Evolutionary conservation across 2,113 vertebrate species (phyloP).

Genomic region (Mionectes macconnelli): DNA sequence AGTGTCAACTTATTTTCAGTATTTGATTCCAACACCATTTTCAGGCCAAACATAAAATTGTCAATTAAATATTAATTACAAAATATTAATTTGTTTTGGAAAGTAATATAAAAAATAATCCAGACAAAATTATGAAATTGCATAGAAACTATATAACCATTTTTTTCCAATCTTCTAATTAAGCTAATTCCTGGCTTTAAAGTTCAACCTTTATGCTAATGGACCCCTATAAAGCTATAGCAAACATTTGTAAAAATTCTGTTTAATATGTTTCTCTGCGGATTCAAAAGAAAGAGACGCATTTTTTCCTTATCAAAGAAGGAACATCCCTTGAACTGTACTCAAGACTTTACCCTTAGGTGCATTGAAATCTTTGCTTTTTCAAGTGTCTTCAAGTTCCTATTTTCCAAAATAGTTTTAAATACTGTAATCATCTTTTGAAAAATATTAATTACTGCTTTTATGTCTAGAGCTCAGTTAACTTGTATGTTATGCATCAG

Average conservation of each 20-base stretch:
- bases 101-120: neutral
- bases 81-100: neutral
- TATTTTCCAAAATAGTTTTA: slow-evolving; percentile 29
- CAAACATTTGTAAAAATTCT: neutral
- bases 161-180: neutral
- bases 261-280: neutral
- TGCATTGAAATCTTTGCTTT: neutral
- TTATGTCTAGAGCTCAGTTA: neutral
- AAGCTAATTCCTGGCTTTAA: neutral
- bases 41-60: neutral
- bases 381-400: neutral
- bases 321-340: neutral
- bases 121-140: neutral
- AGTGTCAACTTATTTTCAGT: neutral
- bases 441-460: slow-evolving; percentile 11
- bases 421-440: neutral
- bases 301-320: neutral
- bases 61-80: neutral
- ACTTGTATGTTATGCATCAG: neutral
- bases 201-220: neutral
- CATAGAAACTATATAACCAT: neutral
- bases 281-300: neutral
- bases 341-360: neutral
- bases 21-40: neutral
- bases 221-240: neutral